Percentiles rank a stretch among this genome's conserved stretches.
These are phyloP conservation scores for Sylvicapra grimmia DNA, from an alignment of 2,113 vertebrate genomes.

Conservation along the genomic window DNA sequence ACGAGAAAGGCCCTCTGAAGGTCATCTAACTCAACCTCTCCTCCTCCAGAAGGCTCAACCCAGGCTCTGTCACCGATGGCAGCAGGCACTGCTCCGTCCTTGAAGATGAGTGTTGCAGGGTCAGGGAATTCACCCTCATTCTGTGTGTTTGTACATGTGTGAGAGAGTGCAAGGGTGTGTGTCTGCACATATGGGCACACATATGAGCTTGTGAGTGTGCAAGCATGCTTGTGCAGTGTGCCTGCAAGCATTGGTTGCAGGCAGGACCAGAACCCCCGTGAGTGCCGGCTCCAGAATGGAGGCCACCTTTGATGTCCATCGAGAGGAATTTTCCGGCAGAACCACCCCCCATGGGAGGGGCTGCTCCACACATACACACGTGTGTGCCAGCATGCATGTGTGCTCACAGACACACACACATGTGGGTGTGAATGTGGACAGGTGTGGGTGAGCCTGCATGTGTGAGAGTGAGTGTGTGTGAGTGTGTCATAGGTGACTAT, in stretches of 20 bases:
- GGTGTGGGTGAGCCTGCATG: not conserved
- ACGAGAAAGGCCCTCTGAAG: not conserved
- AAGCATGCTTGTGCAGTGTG: not conserved
- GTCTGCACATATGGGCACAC: accelerated
- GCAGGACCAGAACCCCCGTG: too few species aligned
- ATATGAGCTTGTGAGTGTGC: not conserved
- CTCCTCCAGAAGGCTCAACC: too few species aligned
- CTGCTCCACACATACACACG: too few species aligned
- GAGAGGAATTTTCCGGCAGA: too few species aligned
- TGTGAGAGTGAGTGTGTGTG: not conserved
- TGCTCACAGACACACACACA: accelerated
- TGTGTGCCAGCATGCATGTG: not conserved
- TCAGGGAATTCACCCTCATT: not conserved
- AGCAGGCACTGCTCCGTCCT: accelerated
- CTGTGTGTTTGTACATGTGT: not conserved
- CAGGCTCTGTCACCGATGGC: accelerated
- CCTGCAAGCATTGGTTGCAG: not conserved
- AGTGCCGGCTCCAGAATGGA: too few species aligned
- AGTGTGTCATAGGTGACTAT: not conserved
- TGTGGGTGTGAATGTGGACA: accelerated
- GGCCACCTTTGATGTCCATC: too few species aligned
- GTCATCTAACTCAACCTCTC: not conserved
- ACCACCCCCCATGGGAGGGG: too few species aligned
- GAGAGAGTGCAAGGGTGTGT: not conserved
- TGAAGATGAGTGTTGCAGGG: not conserved